Conservation (phyloP, 37 sponge, comb jelly and placozoan species). For the Ianthella basta region DNA sequence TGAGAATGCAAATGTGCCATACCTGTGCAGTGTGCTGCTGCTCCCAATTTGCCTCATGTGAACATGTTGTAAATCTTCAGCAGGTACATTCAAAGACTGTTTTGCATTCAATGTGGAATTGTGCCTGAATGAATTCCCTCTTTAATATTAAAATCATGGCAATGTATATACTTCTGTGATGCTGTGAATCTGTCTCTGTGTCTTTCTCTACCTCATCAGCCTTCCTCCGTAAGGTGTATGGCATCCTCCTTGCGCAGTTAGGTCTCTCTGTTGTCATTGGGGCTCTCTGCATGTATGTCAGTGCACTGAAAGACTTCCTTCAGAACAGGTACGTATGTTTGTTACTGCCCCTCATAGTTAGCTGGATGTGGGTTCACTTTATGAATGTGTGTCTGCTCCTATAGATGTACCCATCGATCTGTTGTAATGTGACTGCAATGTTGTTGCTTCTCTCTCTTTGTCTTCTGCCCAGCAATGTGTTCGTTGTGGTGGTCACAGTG, state of each 20-base stretch:
- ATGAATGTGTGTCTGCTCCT: neutral
- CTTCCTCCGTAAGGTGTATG: constrained; percentile 95
- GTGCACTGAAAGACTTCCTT: constrained; percentile 57
- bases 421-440: neutral
- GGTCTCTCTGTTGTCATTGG: constrained; percentile 61
- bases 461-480: constrained; percentile 39
- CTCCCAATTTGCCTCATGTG: too few species aligned
- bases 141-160: too few species aligned
- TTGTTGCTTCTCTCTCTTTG: neutral
- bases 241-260: constrained; percentile 84
- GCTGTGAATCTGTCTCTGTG: neutral
- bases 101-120: too few species aligned
- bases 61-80: too few species aligned
- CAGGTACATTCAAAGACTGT: too few species aligned
- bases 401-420: neutral
- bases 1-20: too few species aligned
- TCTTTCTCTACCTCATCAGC: constrained; percentile 42
- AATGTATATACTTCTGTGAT: too few species aligned
- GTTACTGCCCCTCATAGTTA: neutral
- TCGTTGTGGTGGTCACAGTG: constrained; percentile 45
- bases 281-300: constrained; percentile 59
- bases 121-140: too few species aligned
- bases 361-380: neutral
- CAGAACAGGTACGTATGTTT: constrained; percentile 63
- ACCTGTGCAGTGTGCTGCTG: too few species aligned